phyloP scores from a whole-genome alignment of 2,888 invertebrate species.

The Mystacides longicornis region DNA sequence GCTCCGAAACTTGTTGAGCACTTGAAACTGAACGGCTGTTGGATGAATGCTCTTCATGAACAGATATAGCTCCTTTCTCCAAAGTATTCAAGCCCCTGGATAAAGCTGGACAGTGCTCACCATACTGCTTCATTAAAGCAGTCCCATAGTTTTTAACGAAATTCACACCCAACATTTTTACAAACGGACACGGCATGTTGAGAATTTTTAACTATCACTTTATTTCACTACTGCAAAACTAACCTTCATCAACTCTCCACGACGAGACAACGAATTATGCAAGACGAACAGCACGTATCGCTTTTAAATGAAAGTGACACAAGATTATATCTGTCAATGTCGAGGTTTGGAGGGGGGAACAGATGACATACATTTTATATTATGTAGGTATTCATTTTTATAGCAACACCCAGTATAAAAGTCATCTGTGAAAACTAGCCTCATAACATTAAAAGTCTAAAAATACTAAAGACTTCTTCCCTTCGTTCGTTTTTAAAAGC shows the following conservation, averaged over 20 bases:
- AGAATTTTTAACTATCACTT: background rate
- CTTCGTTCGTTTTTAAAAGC: no score
- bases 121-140: constrained; percentile 69
- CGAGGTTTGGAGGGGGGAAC: constrained; percentile 5
- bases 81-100: constrained; percentile 11
- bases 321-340: constrained; percentile 12
- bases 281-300: constrained; percentile 9
- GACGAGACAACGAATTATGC: constrained; percentile 16
- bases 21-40: constrained; percentile 41
- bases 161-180: constrained; percentile 69
- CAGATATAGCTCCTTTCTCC: constrained; percentile 30
- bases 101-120: constrained; percentile 68
- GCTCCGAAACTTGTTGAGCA: constrained; percentile 60
- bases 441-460: no score
- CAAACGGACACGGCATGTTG: constrained; percentile 80
- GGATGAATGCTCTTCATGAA: constrained; percentile 45
- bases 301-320: constrained; percentile 19
- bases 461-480: no score
- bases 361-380: background rate
- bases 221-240: background rate
- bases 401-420: no score
- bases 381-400: no score
- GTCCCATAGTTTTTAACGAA: constrained; percentile 79
- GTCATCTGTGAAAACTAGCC: no score
- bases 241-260: background rate